Conservation (phyloP, 2,113 vertebrate species). For the Isurus oxyrinchus region DNA sequence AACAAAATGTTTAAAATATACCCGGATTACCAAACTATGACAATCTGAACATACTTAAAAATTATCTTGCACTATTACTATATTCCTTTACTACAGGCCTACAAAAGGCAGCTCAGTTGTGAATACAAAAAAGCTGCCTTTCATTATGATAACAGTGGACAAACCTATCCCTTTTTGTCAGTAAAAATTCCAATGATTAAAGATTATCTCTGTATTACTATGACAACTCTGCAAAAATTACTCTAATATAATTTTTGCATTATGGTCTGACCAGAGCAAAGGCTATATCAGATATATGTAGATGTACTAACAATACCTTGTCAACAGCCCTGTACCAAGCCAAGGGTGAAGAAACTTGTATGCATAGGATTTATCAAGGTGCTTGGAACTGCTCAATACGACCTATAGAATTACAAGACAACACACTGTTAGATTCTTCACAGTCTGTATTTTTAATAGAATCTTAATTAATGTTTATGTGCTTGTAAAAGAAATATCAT, state of each 20-base stretch:
- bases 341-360: slow-evolving; percentile 86
- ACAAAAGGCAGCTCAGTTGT: neutral
- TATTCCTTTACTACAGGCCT: neutral
- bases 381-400: slow-evolving; percentile 67
- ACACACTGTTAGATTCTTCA: neutral
- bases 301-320: slow-evolving; percentile 61
- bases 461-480: neutral
- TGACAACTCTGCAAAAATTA: neutral
- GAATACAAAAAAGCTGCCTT: neutral
- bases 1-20: neutral
- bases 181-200: neutral
- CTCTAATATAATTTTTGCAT: neutral
- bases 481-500: neutral
- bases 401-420: slow-evolving; percentile 51
- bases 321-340: slow-evolving; percentile 89
- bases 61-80: neutral
- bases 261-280: neutral
- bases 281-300: neutral
- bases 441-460: neutral
- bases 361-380: slow-evolving; percentile 72
- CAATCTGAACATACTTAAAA: neutral
- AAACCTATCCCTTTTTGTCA: neutral
- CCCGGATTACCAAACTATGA: neutral
- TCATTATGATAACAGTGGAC: no score
- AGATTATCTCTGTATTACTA: neutral